Conservation (phyloP, 1,140 invertebrate species). For the Andrena cerasifolii region DNA sequence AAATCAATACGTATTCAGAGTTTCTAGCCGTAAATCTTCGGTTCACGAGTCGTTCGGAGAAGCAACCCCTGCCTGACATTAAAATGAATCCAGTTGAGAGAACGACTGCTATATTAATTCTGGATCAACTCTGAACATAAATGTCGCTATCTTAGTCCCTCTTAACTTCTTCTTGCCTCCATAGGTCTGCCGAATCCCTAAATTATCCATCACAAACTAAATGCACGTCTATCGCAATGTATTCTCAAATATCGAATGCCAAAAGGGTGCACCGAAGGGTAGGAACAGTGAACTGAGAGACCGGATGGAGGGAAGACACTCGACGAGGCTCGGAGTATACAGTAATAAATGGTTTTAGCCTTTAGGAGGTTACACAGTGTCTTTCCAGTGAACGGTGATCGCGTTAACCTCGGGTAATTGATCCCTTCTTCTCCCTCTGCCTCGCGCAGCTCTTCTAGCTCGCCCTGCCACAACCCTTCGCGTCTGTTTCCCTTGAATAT, state of each 20-base stretch:
- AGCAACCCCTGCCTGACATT: not conserved
- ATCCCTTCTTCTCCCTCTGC: constrained; percentile 55
- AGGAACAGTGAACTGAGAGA: not conserved
- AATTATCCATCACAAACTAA: not conserved
- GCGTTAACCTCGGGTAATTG: constrained; percentile 75
- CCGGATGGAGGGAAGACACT: not conserved
- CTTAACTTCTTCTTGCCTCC: too few species aligned
- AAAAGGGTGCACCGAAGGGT: not conserved
- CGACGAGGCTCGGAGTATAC: constrained; percentile 26
- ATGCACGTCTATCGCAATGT: not conserved
- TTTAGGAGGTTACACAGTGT: constrained; percentile 50
- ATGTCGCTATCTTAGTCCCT: too few species aligned
- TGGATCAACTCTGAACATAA: not conserved
- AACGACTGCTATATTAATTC: too few species aligned
- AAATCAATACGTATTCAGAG: constrained; percentile 54
- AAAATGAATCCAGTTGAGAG: too few species aligned
- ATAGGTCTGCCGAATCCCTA: too few species aligned
- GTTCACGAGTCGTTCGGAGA: too few species aligned
- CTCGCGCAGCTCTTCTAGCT: not conserved
- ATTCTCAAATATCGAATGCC: not conserved
- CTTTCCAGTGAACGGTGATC: constrained; percentile 69
- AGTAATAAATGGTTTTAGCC: constrained; percentile 36
- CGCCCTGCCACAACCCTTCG: constrained; percentile 6
- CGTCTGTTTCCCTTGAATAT: constrained; percentile 5
- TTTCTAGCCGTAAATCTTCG: constrained; percentile 14